Evolutionary conservation across 2,888 invertebrate genomes (phyloP), one percentile per base, ranked within the genome.

Genomic region (Torymus aiolomorphi): DNA sequence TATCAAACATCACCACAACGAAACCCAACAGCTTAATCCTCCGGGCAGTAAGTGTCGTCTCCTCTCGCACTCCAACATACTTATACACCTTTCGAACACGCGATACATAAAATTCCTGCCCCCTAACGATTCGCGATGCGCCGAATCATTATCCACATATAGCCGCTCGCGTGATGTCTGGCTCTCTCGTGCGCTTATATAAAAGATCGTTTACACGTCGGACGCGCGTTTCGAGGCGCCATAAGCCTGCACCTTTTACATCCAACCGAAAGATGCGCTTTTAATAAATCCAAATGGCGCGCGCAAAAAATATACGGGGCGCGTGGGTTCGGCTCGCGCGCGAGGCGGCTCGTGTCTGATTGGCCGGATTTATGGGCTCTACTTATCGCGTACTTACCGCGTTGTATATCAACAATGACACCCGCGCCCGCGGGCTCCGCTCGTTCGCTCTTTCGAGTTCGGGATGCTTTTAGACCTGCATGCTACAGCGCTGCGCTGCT

Each of bases 321-420:
- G 16, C 1, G 20, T 1, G 54, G 42, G 31, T 56, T 13, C 4
- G 20, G n/a, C n/a, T n/a, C n/a, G 13, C 49, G 14, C n/a, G 13
- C 18, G 14, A 14, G 13, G 61, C 57, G 69, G 56, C 70, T 54
- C 51, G 51, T 24, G 24, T 88, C 88, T 88, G 89, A 89, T 89
- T 89, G 88, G 88, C 84, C 87, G 85, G 87, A 90, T 89, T 90
- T 90, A 89, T 89, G 89, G 89, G 88, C 85, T 88, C 89, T 89
- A 90, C 89, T 90, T 89, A 90, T 89, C 89, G 77, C 88, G 86
- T 88, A 88, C 89, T 89, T 90, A 89, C 89, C 87, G 88, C 87
- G 70, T 59, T 71, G 89, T 90, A 89, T 89, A 89, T 89, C 89
- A 89, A 89, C 89, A 89, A 89, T 89, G 89, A 90, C 89, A 89